Percentiles rank a stretch among this genome's conserved stretches.
Conservation (phyloP, 2,113 vertebrate species). For the Okapia johnstoni region DNA sequence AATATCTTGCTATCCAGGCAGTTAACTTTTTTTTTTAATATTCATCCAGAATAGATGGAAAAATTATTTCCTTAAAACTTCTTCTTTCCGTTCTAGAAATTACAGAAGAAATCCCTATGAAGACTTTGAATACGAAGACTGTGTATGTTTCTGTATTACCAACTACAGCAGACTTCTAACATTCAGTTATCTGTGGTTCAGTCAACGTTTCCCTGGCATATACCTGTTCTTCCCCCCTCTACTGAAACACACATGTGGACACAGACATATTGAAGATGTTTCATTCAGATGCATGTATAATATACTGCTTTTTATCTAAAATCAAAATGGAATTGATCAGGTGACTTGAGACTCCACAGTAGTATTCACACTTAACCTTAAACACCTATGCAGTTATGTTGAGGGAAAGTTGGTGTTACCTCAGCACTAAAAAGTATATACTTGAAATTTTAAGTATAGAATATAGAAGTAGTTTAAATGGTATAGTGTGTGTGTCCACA, state of each 20-base stretch:
- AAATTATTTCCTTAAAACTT: background rate
- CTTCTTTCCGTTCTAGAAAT: slow-evolving; percentile 83
- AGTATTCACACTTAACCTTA: background rate
- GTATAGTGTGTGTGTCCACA: background rate
- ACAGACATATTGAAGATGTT: background rate
- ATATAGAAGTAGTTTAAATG: background rate
- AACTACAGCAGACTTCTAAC: slow-evolving; percentile 82
- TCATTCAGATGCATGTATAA: background rate
- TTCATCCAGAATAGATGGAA: background rate
- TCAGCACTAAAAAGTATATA: background rate
- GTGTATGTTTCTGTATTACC: slow-evolving; percentile 88
- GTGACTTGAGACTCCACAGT: background rate
- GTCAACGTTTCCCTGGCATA: background rate
- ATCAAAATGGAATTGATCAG: background rate
- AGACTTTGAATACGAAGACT: slow-evolving; percentile 90
- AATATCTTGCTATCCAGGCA: background rate
- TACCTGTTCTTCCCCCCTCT: background rate
- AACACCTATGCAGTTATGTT: background rate
- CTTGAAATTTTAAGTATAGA: background rate
- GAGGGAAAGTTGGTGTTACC: background rate
- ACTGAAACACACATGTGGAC: background rate
- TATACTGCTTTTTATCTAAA: background rate
- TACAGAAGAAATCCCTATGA: slow-evolving; percentile 85
- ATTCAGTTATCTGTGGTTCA: background rate
- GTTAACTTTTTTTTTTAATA: background rate